Evolutionary conservation across 1,140 invertebrate species (phyloP).

Genomic region (Wasmannia auropunctata): DNA sequence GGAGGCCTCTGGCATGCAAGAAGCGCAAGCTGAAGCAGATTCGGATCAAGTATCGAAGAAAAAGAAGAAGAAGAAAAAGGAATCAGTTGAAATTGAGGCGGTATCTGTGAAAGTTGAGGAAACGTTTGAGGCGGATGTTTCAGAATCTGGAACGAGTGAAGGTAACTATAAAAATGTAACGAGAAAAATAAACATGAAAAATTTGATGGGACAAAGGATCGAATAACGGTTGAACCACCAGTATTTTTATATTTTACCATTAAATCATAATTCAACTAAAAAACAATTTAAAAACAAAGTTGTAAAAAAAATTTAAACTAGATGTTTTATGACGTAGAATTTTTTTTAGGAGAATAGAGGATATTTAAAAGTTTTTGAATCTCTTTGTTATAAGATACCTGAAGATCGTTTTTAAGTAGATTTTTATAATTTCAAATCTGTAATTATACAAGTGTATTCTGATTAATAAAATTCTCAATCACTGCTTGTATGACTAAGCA

Average conservation of each 20-base stretch:
- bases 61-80: conserved; percentile 53
- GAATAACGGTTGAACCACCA: background rate
- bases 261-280: conserved; percentile 1
- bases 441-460: background rate
- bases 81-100: background rate
- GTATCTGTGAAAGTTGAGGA: conserved; percentile 1
- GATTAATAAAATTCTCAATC: background rate
- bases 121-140: conserved; percentile 23
- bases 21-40: conserved; percentile 20
- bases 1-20: conserved; percentile 19
- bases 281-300: background rate
- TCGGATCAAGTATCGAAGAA: conserved; percentile 61
- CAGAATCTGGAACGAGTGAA: conserved; percentile 7
- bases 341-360: background rate
- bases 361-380: background rate
- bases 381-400: background rate
- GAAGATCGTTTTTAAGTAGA: background rate
- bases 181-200: background rate
- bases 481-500: background rate
- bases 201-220: background rate
- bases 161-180: conserved; percentile 9
- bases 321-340: background rate
- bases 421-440: background rate
- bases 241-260: conserved; percentile 1
- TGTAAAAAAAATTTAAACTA: background rate